Conservation (phyloP, 2,888 invertebrate genomes). For the Dicranocentrus wangi region DNA sequence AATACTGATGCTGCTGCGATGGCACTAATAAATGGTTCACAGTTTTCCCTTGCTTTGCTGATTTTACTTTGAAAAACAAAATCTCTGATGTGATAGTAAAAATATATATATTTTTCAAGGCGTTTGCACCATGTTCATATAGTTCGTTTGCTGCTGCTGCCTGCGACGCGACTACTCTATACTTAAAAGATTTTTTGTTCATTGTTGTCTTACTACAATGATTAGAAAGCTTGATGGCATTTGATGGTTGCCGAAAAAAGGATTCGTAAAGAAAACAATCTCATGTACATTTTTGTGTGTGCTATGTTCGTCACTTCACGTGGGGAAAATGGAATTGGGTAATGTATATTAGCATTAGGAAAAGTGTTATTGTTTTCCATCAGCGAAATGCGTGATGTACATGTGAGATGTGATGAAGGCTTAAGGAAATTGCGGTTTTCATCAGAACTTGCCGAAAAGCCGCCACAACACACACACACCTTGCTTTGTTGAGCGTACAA, state of each 20-base stretch:
- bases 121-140: not conserved
- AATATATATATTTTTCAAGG: not conserved
- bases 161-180: too few relatives aligned
- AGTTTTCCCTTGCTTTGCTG: constrained; percentile 27
- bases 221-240: constrained; percentile 3
- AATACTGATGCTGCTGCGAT: not conserved
- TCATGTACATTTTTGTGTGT: not conserved
- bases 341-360: too few relatives aligned
- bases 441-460: constrained; percentile 53
- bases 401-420: constrained; percentile 51
- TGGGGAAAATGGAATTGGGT: not conserved
- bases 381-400: constrained; percentile 58
- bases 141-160: too few relatives aligned
- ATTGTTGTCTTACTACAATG: constrained; percentile 12
- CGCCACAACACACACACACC: constrained; percentile 30
- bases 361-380: constrained; percentile 29
- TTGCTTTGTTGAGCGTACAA: too few relatives aligned
- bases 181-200: constrained; percentile 18
- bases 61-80: constrained; percentile 28
- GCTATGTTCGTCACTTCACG: not conserved
- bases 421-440: constrained; percentile 50
- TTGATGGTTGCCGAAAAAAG: constrained; percentile 59
- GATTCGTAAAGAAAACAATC: constrained; percentile 4
- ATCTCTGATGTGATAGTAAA: not conserved
- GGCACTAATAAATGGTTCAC: not conserved